phyloP scores from a whole-genome alignment of 2,888 invertebrate species.

The Drosophila nigricruria region DNA sequence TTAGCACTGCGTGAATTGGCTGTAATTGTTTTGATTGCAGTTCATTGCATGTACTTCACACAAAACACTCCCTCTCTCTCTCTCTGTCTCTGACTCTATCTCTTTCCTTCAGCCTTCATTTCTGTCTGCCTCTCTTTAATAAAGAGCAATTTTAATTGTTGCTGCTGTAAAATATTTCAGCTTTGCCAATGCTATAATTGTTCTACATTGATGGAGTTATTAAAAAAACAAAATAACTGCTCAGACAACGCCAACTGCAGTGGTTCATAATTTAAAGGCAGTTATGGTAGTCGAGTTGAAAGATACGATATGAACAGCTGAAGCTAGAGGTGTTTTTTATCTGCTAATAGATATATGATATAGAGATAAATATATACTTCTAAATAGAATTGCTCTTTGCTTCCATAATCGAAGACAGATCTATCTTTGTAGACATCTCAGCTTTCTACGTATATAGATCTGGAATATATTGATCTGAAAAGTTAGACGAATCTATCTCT shows the following conservation, averaged over 20 bases:
- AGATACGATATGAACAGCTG: background rate
- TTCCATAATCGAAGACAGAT: too few relatives aligned
- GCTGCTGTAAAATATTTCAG: constrained; percentile 41
- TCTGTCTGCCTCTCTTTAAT: constrained; percentile 28
- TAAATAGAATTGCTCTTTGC: too few relatives aligned
- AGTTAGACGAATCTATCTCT: too few relatives aligned
- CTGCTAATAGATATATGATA: too few relatives aligned
- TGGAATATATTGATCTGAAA: too few relatives aligned
- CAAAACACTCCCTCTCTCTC: constrained; percentile 1
- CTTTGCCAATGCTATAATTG: constrained; percentile 35
- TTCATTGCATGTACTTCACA: constrained; percentile 67
- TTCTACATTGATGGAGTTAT: constrained; percentile 26
- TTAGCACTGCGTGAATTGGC: constrained; percentile 72
- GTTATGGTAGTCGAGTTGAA: background rate
- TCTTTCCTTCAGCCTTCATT: background rate
- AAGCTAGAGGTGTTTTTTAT: too few relatives aligned
- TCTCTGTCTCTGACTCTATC: background rate
- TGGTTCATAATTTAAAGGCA: background rate
- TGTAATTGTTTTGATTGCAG: constrained; percentile 81
- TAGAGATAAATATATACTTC: too few relatives aligned
- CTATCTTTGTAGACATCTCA: too few relatives aligned
- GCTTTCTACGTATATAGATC: too few relatives aligned
- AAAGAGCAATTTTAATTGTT: constrained; percentile 61
- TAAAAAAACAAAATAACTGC: constrained; percentile 9
- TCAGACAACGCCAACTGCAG: background rate